Evolutionary conservation across 2,888 invertebrate genomes (phyloP).

Genomic region (Piscicola geometra): DNA sequence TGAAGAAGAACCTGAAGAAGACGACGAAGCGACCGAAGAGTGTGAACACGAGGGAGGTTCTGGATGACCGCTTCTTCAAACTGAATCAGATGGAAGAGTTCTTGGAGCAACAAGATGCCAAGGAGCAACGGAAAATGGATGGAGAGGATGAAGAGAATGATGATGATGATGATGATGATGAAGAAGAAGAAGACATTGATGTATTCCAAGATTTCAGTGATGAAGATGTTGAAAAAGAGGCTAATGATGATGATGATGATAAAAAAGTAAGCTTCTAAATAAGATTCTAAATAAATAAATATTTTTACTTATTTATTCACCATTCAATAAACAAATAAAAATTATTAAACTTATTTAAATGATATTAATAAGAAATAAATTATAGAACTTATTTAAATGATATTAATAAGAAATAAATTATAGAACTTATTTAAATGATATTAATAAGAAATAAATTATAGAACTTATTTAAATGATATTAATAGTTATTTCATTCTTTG

Average conservation of each 20-base stretch:
- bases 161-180: not conserved
- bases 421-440: too few species aligned
- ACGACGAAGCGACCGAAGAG: not conserved
- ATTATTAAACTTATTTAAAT: not conserved
- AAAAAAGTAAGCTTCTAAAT: too few species aligned
- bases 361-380: too few species aligned
- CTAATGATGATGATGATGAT: not conserved
- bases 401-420: too few species aligned
- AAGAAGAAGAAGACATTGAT: constrained; percentile 6
- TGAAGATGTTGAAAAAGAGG: not conserved
- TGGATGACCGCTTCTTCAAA: constrained; percentile 8
- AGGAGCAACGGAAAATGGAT: constrained; percentile 6
- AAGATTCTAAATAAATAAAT: not conserved
- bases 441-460: too few species aligned
- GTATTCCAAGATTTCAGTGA: constrained; percentile 8
- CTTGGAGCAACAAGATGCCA: not conserved
- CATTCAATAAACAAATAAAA: not conserved
- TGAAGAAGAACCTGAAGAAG: not conserved
- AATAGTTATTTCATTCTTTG: too few species aligned
- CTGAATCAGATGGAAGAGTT: constrained; percentile 6
- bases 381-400: too few species aligned
- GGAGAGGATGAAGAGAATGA: constrained; percentile 10
- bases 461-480: too few species aligned
- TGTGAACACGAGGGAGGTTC: not conserved
- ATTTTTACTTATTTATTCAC: too few species aligned